Conservation (phyloP, 2,888 invertebrate genomes). For the Biston stratarius region DNA sequence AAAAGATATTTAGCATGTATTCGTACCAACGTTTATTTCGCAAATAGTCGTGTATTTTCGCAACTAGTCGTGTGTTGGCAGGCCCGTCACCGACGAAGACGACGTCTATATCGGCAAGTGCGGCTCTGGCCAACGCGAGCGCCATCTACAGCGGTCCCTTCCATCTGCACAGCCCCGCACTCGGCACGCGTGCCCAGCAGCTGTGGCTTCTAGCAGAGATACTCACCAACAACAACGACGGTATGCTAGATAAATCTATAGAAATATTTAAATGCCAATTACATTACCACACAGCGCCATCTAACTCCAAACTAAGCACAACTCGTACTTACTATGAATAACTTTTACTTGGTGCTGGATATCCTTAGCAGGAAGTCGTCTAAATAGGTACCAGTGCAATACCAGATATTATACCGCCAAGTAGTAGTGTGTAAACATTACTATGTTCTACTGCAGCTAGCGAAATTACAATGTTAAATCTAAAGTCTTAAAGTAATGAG, state of each 20-base stretch:
- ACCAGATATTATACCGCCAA: no score
- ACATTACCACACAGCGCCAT: no score
- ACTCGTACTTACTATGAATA: no score
- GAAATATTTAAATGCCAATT: not conserved
- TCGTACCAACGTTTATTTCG: no score
- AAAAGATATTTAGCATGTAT: no score
- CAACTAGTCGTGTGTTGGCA: slow-evolving; percentile 52
- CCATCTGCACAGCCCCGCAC: slow-evolving; percentile 92
- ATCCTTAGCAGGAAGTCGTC: no score
- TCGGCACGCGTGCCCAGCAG: slow-evolving; percentile 96
- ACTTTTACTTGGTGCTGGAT: no score
- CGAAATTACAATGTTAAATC: no score
- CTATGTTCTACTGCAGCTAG: no score
- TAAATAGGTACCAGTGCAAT: no score
- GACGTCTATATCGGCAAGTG: slow-evolving; percentile 87
- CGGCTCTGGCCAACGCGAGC: slow-evolving; percentile 86
- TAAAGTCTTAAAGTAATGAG: no score
- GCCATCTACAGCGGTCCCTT: slow-evolving; percentile 93
- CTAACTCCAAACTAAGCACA: not conserved
- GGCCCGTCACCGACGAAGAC: slow-evolving; percentile 93
- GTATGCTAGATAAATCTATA: slow-evolving; percentile 72
- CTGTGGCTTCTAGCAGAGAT: slow-evolving; percentile 96
- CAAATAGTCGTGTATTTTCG: not conserved
- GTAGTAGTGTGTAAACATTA: no score
- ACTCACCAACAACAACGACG: slow-evolving; percentile 93